Conservation (phyloP, 2,113 vertebrate genomes). For the Lagopus leucura region DNA sequence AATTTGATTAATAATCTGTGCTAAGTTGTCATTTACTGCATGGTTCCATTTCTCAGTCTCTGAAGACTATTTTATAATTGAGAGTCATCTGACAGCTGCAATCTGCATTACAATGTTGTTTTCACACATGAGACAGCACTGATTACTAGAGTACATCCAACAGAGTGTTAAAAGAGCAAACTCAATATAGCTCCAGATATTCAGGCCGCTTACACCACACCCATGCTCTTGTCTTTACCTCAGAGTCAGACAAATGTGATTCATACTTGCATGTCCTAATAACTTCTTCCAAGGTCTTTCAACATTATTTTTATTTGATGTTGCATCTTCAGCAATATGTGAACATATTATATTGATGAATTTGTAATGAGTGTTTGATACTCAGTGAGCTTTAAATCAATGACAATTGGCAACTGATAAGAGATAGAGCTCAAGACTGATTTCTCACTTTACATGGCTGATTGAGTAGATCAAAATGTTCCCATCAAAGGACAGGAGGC, state of each 20-base stretch:
- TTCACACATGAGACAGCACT: constrained; percentile 46
- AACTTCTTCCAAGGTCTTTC: background rate
- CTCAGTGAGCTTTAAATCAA: background rate
- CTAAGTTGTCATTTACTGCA: constrained; percentile 39
- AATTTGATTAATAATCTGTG: constrained; percentile 54
- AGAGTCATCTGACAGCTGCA: constrained; percentile 56
- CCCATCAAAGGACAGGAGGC: background rate
- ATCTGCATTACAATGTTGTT: constrained; percentile 54
- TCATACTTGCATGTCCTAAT: background rate
- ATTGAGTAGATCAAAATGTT: background rate
- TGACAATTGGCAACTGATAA: background rate
- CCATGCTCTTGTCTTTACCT: background rate
- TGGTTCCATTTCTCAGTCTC: constrained; percentile 45
- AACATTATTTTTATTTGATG: background rate
- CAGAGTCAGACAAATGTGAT: background rate
- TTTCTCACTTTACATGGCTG: constrained; percentile 19
- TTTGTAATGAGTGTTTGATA: background rate
- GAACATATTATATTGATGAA: background rate
- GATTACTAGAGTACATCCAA: constrained; percentile 16
- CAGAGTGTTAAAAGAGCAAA: background rate
- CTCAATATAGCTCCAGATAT: background rate
- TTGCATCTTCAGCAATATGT: background rate
- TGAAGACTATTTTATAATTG: constrained; percentile 31
- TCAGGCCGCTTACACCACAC: background rate
- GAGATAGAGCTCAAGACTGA: background rate